Evolutionary conservation across 2,888 invertebrate species (phyloP).

Genomic region (Drosophila subquinaria): DNA sequence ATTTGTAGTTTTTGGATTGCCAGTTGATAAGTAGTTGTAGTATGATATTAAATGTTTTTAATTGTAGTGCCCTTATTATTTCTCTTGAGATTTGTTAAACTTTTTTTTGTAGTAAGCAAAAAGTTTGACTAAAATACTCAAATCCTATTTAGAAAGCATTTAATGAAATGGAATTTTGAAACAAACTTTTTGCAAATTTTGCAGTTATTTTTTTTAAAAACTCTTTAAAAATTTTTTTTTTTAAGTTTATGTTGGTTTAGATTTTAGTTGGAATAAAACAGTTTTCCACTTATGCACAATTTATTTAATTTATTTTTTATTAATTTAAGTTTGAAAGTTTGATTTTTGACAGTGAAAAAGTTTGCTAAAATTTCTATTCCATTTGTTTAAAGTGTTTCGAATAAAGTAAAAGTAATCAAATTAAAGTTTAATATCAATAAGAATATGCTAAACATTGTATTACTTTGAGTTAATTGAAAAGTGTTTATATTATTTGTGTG

Average conservation of each 20-base stretch:
- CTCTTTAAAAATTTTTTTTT: background rate
- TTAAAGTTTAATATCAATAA: too few relatives aligned
- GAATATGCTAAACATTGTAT: background rate
- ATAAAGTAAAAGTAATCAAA: too few relatives aligned
- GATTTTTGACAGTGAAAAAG: too few relatives aligned
- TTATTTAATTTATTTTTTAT: background rate
- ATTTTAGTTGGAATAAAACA: background rate
- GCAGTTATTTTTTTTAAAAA: background rate
- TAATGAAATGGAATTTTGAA: background rate
- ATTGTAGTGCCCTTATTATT: too few relatives aligned
- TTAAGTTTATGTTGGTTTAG: too few relatives aligned
- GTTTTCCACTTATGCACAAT: background rate
- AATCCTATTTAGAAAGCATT: background rate
- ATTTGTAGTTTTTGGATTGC: constrained; percentile 30
- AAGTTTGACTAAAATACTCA: background rate
- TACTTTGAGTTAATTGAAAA: background rate
- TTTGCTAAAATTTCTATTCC: too few relatives aligned
- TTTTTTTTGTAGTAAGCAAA: too few relatives aligned
- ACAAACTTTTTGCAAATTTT: background rate
- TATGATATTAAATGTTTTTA: background rate
- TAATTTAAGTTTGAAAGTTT: too few relatives aligned
- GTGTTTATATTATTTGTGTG: background rate
- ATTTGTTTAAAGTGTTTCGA: too few relatives aligned
- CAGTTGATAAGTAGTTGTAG: too few relatives aligned
- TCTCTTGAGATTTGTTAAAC: too few relatives aligned